Conservation (phyloP, 2,888 invertebrate species). For the Troides oblongomaculatus region DNA sequence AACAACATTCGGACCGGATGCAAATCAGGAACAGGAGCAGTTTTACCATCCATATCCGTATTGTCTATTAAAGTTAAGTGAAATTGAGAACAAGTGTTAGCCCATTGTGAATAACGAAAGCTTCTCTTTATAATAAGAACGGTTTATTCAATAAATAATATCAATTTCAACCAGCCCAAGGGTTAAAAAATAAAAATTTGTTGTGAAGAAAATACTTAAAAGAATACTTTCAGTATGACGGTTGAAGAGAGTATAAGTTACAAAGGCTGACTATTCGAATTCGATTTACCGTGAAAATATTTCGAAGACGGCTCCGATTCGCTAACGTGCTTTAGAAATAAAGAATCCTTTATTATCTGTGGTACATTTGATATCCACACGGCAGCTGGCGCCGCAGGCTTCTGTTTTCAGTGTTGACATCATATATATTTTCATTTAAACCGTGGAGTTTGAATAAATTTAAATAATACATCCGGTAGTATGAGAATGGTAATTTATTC, state of each 20-base stretch:
- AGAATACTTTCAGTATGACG: slow-evolving; percentile 53
- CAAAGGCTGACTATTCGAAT: slow-evolving; percentile 64
- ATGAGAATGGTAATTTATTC: too few species aligned
- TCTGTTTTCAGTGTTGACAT: slow-evolving; percentile 47
- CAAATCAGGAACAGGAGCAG: too few species aligned
- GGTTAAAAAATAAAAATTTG: neutral
- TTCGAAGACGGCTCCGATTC: slow-evolving; percentile 58
- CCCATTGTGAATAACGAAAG: too few species aligned
- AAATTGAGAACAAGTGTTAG: too few species aligned
- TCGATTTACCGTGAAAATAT: slow-evolving; percentile 75
- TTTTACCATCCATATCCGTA: too few species aligned
- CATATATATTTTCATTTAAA: neutral
- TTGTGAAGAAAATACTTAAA: slow-evolving; percentile 41
- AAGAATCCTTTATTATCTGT: slow-evolving; percentile 67
- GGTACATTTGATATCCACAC: slow-evolving; percentile 61
- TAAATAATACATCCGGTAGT: neutral
- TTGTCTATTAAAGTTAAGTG: too few species aligned
- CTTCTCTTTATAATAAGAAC: too few species aligned
- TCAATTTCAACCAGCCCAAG: neutral
- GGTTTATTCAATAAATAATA: neutral
- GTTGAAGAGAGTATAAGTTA: slow-evolving; percentile 60
- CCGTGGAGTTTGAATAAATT: neutral
- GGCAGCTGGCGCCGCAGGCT: slow-evolving; percentile 76
- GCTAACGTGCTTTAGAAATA: slow-evolving; percentile 67
- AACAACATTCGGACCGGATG: too few species aligned